Base-by-base conservation (phyloP, 2,797 vertebrate genomes). In the Poeciliopsis gracilis region DNA sequence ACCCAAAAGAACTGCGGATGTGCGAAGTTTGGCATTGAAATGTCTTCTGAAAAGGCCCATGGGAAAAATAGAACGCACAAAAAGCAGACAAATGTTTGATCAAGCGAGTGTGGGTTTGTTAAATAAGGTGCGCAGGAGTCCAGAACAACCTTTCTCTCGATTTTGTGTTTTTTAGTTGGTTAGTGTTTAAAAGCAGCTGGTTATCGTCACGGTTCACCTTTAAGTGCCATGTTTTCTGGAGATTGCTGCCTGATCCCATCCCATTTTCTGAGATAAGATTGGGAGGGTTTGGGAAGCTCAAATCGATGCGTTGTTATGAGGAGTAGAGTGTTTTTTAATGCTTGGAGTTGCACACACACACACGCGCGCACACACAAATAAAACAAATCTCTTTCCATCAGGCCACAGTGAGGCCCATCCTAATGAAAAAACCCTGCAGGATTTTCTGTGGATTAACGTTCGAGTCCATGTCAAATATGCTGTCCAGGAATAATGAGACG, bases 191-290 rank as follows among this genome's bases (percentile, higher is more conserved):
- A 75, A 79, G 45, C 76, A 28, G 59, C 38, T 81, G 78, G 83
- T 82, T 83, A 84, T 80, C 73, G 73, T 53, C 82, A 47, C 73
- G 18, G 3, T 51, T 93, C 93, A 94, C 92, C 92, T 91, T 84
- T 85, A 81, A 88, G 84, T 93, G 94, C 90, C 70, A 84, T 82
- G 85, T 90, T 83, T 75, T 4, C 51, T 82, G 84, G 84, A 88
- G 87, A 90, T 89, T 82, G 85, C 81, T 69, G 84, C 76, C 82
- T 30, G 82, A 91, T 87, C 89, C 78, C 1, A 73, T 82, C 67
- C 90, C 88, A 91, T 93, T 91, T 90, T 86, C 86, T 81, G 79
- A 93, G 91, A 93, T 92, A 91, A 93, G 80, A 83, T 80, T 72
- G 84, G 82, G 76, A 85, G 89, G 88, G 90, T 91, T 92, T 85